Evolutionary conservation across 2,113 vertebrate species (phyloP), one percentile per base, ranked within the genome.

Genomic region (Brachionichthys hirsutus): DNA sequence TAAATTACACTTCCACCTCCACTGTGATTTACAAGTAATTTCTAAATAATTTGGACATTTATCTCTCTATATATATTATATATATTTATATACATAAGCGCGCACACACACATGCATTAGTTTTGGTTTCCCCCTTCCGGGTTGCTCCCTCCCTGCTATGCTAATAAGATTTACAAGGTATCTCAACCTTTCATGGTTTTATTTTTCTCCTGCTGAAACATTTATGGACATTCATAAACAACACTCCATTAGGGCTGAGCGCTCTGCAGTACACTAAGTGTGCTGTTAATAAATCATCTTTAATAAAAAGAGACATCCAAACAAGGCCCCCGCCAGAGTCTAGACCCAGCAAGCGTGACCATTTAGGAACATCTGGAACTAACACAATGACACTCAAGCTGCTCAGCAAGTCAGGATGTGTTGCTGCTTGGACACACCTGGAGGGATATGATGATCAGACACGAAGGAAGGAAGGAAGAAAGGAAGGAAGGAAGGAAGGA

Each of bases 171-270:
- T 88, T 89, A 89, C 77, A 78, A 75, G 75, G 58, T 84, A 77
- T 82, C 70, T 60, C 76, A 47, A 67, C 62, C 73, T 80, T 88
- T 81, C 74, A 89, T 86, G 76, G 75, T 77, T 87, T 89, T 82
- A 82, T 80, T 86, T 87, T 87, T 67, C 73, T 80, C 64, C 51
- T 5, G 75, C 73, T 83, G 79, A 89, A 90, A 88, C 83, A 85
- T 90, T 88, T 88, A 88, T 86, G 78, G 85, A 59, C 71, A 51
- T 87, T 82, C 85, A 84, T 90, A 85, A 87, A 89, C 86, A 83
- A 84, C 79, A 86, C 74, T 70, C 87, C 81, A 85, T 90, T 87
- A 90, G 48, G 70, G 64, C 65, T 77, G 77, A 88, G 85, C 78
- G 65, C 81, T 84, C 82, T 60, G 73, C 67, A 75, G 64, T 84